Evolutionary conservation across 2,113 vertebrate genomes (phyloP), one percentile per base, ranked within the genome.

Genomic region (Herpailurus yagouaroundi): DNA sequence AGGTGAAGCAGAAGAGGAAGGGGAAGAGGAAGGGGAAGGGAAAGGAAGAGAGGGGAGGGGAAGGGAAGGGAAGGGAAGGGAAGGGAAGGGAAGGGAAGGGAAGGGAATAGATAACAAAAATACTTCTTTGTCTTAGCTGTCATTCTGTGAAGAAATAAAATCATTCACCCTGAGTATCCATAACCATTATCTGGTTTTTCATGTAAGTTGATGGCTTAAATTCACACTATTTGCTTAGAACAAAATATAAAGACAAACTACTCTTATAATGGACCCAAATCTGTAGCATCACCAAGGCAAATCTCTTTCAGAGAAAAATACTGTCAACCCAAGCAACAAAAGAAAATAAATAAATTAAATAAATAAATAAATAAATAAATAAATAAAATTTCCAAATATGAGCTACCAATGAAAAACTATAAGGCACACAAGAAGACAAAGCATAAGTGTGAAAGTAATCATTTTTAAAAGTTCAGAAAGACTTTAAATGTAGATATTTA

Each of bases 341-440:
- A 19, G n/a, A n/a, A n/a, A n/a, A n/a, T n/a, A n/a, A n/a, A n/a
- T n/a, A n/a, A n/a, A n/a, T n/a, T n/a, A n/a, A n/a, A n/a, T n/a
- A n/a, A n/a, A n/a, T n/a, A n/a, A n/a, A n/a, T n/a, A n/a, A n/a
- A n/a, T n/a, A n/a, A n/a, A n/a, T n/a, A n/a, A n/a, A n/a, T n/a
- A n/a, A n/a, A n/a, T n/a, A n/a, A n/a, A n/a, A n/a, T 76, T 76
- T 93, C 38, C 31, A 93, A 79, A 79, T 85, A 52, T 79, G 25
- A 76, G 21, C 9, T 89, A 93, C 77, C 66, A 45, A 36, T 27
- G 50, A 76, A 83, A 77, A 84, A 7, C 38, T 76, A 55, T 50
- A 52, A 87, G 73, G 74, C 45, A 66, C 12, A 76, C 25, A 93
- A 48, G 27, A 7, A 69, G 13, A 79, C 21, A 63, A 96, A 89